Conservation (phyloP, 1,140 invertebrate genomes). For the Drosophila funebris region DNA sequence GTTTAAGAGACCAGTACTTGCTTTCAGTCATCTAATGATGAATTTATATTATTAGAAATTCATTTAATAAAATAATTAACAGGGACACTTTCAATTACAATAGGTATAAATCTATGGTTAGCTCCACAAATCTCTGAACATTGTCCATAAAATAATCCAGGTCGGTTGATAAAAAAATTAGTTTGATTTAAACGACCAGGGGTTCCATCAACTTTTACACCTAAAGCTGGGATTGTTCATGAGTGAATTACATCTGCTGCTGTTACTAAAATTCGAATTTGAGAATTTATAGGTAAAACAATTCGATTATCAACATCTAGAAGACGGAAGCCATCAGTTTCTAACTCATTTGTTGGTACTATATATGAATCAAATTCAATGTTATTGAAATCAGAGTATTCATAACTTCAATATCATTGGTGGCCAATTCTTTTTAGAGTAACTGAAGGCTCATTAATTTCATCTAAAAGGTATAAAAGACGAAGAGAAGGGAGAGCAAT, state of each 20-base stretch:
- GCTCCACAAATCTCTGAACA: conserved; percentile 92
- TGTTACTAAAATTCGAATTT: conserved; percentile 86
- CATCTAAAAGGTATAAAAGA: conserved; percentile 87
- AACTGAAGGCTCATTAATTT: conserved; percentile 85
- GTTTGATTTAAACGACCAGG: conserved; percentile 89
- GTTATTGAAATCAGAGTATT: conserved; percentile 86
- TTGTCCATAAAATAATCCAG: conserved; percentile 88
- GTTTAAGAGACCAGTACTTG: conserved; percentile 86
- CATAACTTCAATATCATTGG: conserved; percentile 89
- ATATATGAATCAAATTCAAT: conserved; percentile 88
- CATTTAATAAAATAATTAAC: conserved; percentile 86
- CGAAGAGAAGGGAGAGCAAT: conserved; percentile 86
- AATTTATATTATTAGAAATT: conserved; percentile 84
- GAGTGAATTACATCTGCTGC: conserved; percentile 89
- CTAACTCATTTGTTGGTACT: conserved; percentile 83
- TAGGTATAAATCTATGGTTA: conserved; percentile 91
- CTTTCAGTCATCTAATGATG: conserved; percentile 87
- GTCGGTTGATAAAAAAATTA: conserved; percentile 85
- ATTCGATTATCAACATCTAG: conserved; percentile 88
- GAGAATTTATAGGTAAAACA: conserved; percentile 85
- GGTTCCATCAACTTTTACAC: conserved; percentile 88
- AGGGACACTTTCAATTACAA: conserved; percentile 86
- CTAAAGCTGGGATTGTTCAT: conserved; percentile 87
- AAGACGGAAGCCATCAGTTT: conserved; percentile 84
- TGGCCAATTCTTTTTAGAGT: conserved; percentile 87